Percentiles rank a stretch among this genome's conserved stretches.
These are phyloP conservation scores for Phorcus lineatus DNA, from an alignment of 2,888 invertebrate genomes.

Conservation along the genomic window DNA sequence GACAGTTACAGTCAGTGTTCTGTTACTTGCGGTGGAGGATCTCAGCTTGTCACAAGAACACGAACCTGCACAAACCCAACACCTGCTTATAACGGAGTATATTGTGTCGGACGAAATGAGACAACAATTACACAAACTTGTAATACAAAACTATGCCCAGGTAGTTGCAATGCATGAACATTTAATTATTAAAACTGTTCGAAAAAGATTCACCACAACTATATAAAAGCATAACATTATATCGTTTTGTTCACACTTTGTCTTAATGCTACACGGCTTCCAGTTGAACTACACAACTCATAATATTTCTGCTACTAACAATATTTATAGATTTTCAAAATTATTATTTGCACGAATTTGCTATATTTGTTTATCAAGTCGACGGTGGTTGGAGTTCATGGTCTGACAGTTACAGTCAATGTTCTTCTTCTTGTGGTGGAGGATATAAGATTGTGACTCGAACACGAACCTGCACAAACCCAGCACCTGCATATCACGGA, in stretches of 20 bases:
- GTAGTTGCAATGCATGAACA: background rate
- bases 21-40: background rate
- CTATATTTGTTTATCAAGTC: background rate
- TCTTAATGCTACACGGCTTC: too few species aligned
- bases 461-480: slow-evolving; percentile 22
- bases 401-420: background rate
- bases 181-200: too few species aligned
- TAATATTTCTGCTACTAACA: too few species aligned
- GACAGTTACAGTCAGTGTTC: slow-evolving; percentile 5
- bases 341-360: too few species aligned
- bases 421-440: background rate
- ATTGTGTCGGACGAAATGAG: background rate
- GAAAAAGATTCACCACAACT: too few species aligned
- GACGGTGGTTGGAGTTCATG: background rate
- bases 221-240: too few species aligned
- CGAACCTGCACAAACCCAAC: slow-evolving; percentile 21
- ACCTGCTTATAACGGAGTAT: background rate
- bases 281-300: too few species aligned
- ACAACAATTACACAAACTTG: background rate
- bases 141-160: background rate
- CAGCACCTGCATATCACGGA: slow-evolving; percentile 11
- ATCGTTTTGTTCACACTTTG: too few species aligned
- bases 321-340: too few species aligned
- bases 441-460: background rate
- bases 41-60: slow-evolving; percentile 8